phyloP scores from a whole-genome alignment of 2,888 invertebrate species.

The Caenorhabditis wallacei region DNA sequence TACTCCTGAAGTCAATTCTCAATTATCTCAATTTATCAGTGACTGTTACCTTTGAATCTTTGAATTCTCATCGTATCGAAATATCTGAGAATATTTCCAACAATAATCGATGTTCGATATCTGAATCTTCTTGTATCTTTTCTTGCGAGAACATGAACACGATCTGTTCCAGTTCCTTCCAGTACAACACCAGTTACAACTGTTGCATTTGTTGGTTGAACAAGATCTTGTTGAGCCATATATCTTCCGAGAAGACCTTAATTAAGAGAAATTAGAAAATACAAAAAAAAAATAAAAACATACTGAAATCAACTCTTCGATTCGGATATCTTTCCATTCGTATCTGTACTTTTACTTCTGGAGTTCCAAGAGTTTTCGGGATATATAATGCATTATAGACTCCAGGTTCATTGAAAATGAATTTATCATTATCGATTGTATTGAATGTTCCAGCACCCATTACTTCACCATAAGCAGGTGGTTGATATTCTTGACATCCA shows the following conservation, averaged over 20 bases:
- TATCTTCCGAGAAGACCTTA: slow-evolving; percentile 80
- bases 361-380: slow-evolving; percentile 76
- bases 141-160: slow-evolving; percentile 73
- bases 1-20: slow-evolving; percentile 69
- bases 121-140: slow-evolving; percentile 77
- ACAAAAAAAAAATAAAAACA: neutral
- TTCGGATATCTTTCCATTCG: slow-evolving; percentile 82
- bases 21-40: neutral
- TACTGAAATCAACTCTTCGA: slow-evolving; percentile 81
- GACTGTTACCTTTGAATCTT: slow-evolving; percentile 76
- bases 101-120: slow-evolving; percentile 80
- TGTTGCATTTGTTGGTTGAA: slow-evolving; percentile 82
- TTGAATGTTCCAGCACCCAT: slow-evolving; percentile 96
- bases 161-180: slow-evolving; percentile 81
- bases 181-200: slow-evolving; percentile 82
- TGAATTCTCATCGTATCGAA: slow-evolving; percentile 82
- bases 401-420: slow-evolving; percentile 95
- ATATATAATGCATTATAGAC: slow-evolving; percentile 90
- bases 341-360: slow-evolving; percentile 82
- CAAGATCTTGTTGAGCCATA: slow-evolving; percentile 80
- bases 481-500: slow-evolving; percentile 96
- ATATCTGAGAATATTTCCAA: slow-evolving; percentile 81
- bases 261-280: slow-evolving; percentile 2
- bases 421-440: slow-evolving; percentile 93
- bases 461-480: slow-evolving; percentile 91